Evolutionary conservation across 1,140 invertebrate species (phyloP).

Genomic region (Trichoplusia ni): DNA sequence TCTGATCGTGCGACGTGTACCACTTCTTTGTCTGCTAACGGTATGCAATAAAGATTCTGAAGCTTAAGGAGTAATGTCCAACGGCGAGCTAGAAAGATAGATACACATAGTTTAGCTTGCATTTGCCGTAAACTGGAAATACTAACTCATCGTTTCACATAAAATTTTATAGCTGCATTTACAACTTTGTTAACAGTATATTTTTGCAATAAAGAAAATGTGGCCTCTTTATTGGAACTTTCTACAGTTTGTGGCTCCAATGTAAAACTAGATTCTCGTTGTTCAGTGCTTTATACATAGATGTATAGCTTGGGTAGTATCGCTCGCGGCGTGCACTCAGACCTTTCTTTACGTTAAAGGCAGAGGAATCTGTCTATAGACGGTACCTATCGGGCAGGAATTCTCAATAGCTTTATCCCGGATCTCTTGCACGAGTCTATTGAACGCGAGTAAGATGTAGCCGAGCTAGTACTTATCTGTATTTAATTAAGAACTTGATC

Average conservation of each 20-base stretch:
- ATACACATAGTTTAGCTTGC: background rate
- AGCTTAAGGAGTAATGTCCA: slow-evolving; percentile 26
- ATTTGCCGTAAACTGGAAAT: slow-evolving; percentile 2
- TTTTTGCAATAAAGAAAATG: background rate
- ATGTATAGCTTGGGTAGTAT: slow-evolving; percentile 11
- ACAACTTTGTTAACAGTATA: background rate
- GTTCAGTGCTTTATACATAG: background rate
- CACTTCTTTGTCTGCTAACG: slow-evolving; percentile 41
- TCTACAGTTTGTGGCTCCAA: background rate
- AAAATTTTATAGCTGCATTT: background rate
- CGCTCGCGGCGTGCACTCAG: slow-evolving; percentile 3
- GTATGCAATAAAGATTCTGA: slow-evolving; percentile 38
- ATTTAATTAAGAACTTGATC: background rate
- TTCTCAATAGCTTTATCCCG: slow-evolving; percentile 37
- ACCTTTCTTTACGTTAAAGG: slow-evolving; percentile 3
- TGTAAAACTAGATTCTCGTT: background rate
- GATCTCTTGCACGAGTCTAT: slow-evolving; percentile 8
- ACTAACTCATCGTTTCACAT: background rate
- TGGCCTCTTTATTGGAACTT: background rate
- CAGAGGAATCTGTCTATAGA: slow-evolving; percentile 25
- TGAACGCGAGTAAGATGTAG: slow-evolving; percentile 2
- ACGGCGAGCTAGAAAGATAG: slow-evolving; percentile 2
- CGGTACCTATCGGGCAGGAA: background rate
- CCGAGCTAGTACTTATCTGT: background rate
- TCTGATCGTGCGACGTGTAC: slow-evolving; percentile 32